These are phyloP conservation scores for Sebastes jordani DNA, from an alignment of 2,797 vertebrate species.

Conservation along the genomic window DNA sequence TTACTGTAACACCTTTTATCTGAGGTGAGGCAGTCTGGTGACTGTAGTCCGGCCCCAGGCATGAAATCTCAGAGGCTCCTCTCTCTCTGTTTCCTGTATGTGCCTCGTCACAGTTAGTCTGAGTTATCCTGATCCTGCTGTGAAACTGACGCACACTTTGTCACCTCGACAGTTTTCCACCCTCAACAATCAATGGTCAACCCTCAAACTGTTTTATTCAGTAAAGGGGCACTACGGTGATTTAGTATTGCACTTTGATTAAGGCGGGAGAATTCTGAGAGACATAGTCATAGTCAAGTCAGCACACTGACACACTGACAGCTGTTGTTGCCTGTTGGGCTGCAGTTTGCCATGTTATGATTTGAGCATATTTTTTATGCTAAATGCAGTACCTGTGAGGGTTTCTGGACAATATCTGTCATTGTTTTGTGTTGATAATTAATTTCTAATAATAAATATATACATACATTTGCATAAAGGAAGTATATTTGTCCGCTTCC, in stretches of 20 bases:
- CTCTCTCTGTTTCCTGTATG: background rate
- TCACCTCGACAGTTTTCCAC: background rate
- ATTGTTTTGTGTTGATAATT: too few species aligned
- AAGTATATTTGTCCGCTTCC: fast-evolving
- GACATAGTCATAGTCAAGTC: too few species aligned
- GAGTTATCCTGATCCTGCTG: background rate
- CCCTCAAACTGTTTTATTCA: too few species aligned
- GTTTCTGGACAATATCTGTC: too few species aligned
- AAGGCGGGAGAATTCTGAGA: background rate
- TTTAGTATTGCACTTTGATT: background rate
- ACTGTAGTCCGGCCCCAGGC: background rate
- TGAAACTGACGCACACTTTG: background rate
- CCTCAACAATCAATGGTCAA: too few species aligned
- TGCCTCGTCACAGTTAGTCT: background rate
- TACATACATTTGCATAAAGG: too few species aligned
- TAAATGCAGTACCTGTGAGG: too few species aligned
- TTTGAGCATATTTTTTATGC: too few species aligned
- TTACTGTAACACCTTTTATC: conserved; percentile 29
- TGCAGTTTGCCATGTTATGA: too few species aligned
- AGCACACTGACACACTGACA: too few species aligned
- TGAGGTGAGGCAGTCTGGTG: background rate
- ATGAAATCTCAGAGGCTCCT: background rate
- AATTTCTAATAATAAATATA: fast-evolving
- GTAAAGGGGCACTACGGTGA: too few species aligned
- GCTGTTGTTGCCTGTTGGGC: too few species aligned